Base-by-base conservation (phyloP, 2,797 vertebrate species). In the Lateolabrax maculatus region DNA sequence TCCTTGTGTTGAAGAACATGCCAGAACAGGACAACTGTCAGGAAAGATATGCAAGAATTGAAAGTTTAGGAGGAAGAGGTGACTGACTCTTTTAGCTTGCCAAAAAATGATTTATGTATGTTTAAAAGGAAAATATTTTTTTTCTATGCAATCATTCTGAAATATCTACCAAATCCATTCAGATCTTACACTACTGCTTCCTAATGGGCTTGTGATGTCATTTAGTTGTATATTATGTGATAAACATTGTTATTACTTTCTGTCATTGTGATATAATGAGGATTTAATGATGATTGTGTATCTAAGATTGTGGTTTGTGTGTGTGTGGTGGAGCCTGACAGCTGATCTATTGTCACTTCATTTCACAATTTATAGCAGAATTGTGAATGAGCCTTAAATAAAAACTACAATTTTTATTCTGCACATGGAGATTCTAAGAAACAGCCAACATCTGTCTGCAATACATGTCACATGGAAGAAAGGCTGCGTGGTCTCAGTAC, bases 1-100 rank as follows among this genome's bases (percentile, higher is more conserved):
- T 83, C 61, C 68, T 64, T 53, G 68, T 73, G 68, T 57, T 71
- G 41, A 39, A 76, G 64, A 86, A 87, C 86, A 63, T 84, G 93
- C 75, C 80, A 65, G 80, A 78, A 90, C 91, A 91, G 66, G 85
- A 87, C 58, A 83, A 44, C 41, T 63, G 72, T 71, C 48, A 71
- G 62, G 56, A 43, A 60, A 93, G 86, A 83, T 89, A 91, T 92
- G 71, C 64, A 79, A n/a, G n/a, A n/a, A n/a, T n/a, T 83, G 43
- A 72, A 51, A 77, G 66, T 88, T 80, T 29, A 78, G 39, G 86
- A 58, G 61, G 60, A 80, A 79, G 70, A 74, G 31, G 27, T 19
- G 27, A 76, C 36, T 19, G 79, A 92, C 85, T 90, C 76, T 88
- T 76, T 79, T 7, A 65, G 60, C 48, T 80, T 85, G 89, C 87